Conservation (phyloP, 2,113 vertebrate genomes). For the Penelope pileata region DNA sequence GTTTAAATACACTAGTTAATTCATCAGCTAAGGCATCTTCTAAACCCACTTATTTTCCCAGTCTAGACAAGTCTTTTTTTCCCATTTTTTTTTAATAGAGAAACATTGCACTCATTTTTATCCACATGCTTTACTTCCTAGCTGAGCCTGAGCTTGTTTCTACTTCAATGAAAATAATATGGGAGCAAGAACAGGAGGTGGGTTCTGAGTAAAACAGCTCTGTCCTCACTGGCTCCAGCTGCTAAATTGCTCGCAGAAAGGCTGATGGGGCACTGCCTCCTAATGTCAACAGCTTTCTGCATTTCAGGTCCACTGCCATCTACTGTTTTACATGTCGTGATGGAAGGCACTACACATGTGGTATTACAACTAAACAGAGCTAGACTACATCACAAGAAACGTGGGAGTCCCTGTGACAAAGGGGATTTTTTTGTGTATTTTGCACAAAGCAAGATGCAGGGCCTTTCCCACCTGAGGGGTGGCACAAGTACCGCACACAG, state of each 20-base stretch:
- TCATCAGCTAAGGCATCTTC: not conserved
- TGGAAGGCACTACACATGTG: not conserved
- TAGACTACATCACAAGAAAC: rapidly evolving
- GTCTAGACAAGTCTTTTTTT: not conserved
- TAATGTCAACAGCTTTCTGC: not conserved
- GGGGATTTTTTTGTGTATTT: too few relatives aligned
- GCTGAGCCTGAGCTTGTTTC: not conserved
- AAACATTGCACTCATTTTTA: not conserved
- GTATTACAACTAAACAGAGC: not conserved
- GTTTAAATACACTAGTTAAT: not conserved
- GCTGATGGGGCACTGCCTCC: not conserved
- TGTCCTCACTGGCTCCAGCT: not conserved
- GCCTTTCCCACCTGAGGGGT: not conserved
- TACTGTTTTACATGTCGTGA: rapidly evolving
- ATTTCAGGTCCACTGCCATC: not conserved
- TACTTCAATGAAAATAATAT: not conserved
- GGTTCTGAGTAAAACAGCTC: not conserved
- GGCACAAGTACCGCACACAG: not conserved
- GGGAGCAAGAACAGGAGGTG: not conserved
- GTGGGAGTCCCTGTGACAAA: not conserved
- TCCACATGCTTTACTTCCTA: not conserved
- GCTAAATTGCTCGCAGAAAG: not conserved
- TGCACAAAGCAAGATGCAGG: not conserved
- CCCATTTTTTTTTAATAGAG: not conserved
- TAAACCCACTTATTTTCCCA: not conserved